Percentiles rank a stretch among this genome's conserved stretches.
These are phyloP conservation scores for Fistularia tabacaria DNA, from an alignment of 2,797 vertebrate species.

Conservation along the genomic window DNA sequence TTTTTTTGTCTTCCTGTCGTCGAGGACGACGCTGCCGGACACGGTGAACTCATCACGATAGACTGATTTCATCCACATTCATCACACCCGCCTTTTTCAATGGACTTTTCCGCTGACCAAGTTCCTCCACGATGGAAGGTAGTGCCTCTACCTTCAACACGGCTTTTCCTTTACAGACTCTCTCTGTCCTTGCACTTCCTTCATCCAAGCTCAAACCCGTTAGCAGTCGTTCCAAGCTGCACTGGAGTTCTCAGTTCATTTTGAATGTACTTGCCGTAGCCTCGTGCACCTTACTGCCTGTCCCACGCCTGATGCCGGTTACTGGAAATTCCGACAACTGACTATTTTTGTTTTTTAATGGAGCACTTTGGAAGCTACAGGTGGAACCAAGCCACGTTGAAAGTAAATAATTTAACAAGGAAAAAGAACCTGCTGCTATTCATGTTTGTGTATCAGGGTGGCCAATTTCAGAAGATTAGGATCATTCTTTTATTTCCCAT, in stretches of 20 bases:
- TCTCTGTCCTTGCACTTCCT: conserved; percentile 62
- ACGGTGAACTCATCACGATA: neutral
- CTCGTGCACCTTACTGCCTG: conserved; percentile 81
- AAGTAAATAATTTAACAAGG: too few species aligned
- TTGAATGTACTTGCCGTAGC: conserved; percentile 70
- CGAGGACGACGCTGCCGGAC: conserved; percentile 11
- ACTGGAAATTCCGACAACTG: conserved; percentile 69
- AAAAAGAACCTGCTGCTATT: conserved; percentile 86
- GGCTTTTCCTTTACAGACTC: conserved; percentile 38
- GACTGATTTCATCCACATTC: conserved; percentile 26
- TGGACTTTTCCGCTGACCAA: conserved; percentile 5
- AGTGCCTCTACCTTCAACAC: conserved; percentile 45
- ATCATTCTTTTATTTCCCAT: conserved; percentile 15
- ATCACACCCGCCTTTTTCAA: conserved; percentile 18
- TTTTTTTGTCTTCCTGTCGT: neutral
- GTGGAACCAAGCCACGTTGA: conserved; percentile 77
- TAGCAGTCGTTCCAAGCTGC: conserved; percentile 34
- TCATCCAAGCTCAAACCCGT: conserved; percentile 34
- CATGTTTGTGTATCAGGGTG: conserved; percentile 59
- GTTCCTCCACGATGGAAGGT: conserved; percentile 38
- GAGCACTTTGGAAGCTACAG: conserved; percentile 95
- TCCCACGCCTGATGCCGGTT: conserved; percentile 80
- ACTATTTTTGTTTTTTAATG: conserved; percentile 76
- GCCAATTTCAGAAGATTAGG: conserved; percentile 17
- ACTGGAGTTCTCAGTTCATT: conserved; percentile 42